These are phyloP conservation scores for Tenthredo mesomela DNA, from an alignment of 2,888 invertebrate genomes.

Conservation along the genomic window DNA sequence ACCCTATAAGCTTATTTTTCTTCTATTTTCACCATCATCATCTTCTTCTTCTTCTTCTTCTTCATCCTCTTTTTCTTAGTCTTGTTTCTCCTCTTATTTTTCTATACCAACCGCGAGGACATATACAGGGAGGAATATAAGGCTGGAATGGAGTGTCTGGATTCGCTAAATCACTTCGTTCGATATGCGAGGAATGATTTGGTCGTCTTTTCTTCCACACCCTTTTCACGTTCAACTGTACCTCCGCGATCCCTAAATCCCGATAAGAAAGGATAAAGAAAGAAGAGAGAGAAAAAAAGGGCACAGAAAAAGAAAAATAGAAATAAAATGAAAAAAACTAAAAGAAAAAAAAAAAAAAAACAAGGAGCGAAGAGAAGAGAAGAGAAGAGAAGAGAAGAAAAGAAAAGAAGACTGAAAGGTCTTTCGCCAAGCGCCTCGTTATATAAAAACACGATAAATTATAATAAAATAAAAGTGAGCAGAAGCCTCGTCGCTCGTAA, in stretches of 20 bases:
- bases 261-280: constrained; percentile 10
- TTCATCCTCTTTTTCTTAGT: constrained; percentile 39
- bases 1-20: background rate
- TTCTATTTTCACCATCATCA: background rate
- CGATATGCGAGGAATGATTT: constrained; percentile 22
- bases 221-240: constrained; percentile 35
- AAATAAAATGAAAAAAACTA: constrained; percentile 6
- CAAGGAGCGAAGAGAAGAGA: background rate
- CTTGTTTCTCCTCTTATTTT: constrained; percentile 46
- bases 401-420: background rate
- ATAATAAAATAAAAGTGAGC: constrained; percentile 47
- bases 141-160: constrained; percentile 25
- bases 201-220: constrained; percentile 42
- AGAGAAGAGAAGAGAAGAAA: constrained; percentile 25
- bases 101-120: background rate
- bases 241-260: constrained; percentile 20
- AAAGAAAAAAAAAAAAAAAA: background rate
- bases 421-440: constrained; percentile 27
- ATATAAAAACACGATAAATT: constrained; percentile 44
- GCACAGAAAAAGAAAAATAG: constrained; percentile 36
- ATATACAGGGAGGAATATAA: background rate
- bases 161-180: constrained; percentile 28
- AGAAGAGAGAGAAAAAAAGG: background rate
- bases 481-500: constrained; percentile 41
- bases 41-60: constrained; percentile 12